Evolutionary conservation across 2,113 vertebrate genomes (phyloP).

Genomic region (Bungarus multicinctus): DNA sequence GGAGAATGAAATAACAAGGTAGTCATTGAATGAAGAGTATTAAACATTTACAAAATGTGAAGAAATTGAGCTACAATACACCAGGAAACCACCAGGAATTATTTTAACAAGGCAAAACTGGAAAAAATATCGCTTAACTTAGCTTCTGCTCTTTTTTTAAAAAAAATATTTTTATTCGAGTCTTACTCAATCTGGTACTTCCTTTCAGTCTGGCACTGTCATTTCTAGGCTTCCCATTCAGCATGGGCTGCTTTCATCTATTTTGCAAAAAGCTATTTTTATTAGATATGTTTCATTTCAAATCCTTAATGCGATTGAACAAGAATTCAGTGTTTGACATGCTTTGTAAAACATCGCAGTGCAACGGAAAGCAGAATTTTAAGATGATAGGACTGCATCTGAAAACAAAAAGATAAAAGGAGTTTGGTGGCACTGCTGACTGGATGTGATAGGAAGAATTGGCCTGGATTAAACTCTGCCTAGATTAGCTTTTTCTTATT

Average conservation of each 20-base stretch:
- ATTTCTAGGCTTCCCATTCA: background rate
- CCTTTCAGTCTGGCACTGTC: background rate
- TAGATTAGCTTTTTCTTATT: slow-evolving; percentile 41
- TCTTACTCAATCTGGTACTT: background rate
- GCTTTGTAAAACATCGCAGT: slow-evolving; percentile 23
- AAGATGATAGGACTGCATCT: slow-evolving; percentile 20
- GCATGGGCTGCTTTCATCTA: background rate
- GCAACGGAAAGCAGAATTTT: slow-evolving; percentile 23
- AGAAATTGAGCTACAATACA: background rate
- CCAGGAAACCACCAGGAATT: background rate
- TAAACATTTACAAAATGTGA: background rate
- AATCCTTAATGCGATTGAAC: slow-evolving; percentile 37
- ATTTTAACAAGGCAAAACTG: slow-evolving; percentile 9
- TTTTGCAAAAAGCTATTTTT: background rate
- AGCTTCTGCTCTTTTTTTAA: background rate
- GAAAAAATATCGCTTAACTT: slow-evolving; percentile 15
- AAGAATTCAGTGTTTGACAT: slow-evolving; percentile 24
- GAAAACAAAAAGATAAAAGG: slow-evolving; percentile 28
- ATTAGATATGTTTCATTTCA: background rate
- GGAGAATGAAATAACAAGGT: background rate
- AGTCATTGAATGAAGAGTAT: background rate
- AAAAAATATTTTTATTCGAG: background rate
- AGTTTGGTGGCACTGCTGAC: slow-evolving; percentile 29
- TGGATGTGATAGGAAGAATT: slow-evolving; percentile 15
- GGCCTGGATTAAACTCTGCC: slow-evolving; percentile 28